These are phyloP conservation scores for Saccostrea cuccullata DNA, from an alignment of 1,140 invertebrate species.

Conservation along the genomic window DNA sequence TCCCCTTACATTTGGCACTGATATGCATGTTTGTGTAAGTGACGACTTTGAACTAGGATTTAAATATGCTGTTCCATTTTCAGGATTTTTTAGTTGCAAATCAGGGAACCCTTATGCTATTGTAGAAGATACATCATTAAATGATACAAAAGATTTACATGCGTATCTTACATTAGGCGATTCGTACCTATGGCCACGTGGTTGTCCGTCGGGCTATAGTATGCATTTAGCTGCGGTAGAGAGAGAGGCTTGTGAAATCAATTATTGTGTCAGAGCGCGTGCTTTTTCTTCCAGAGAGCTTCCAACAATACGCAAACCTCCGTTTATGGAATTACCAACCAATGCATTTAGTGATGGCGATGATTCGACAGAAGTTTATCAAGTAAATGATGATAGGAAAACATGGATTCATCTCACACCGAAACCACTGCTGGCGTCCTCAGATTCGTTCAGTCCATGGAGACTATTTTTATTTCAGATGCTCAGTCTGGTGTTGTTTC, in stretches of 20 bases:
- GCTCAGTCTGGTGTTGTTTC: too few species aligned
- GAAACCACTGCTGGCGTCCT: too few species aligned
- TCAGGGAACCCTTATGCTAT: slow-evolving; percentile 62
- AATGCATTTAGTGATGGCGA: background rate
- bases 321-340: slow-evolving; percentile 58
- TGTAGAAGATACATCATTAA: slow-evolving; percentile 48
- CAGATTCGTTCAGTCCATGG: too few species aligned
- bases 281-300: slow-evolving; percentile 56
- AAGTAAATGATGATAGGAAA: too few species aligned
- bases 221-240: slow-evolving; percentile 66
- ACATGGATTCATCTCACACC: too few species aligned
- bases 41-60: slow-evolving; percentile 63
- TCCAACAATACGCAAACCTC: slow-evolving; percentile 60
- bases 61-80: slow-evolving; percentile 62
- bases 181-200: slow-evolving; percentile 50
- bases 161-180: slow-evolving; percentile 39
- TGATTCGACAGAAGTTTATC: too few species aligned
- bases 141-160: slow-evolving; percentile 79
- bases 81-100: slow-evolving; percentile 67
- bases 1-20: slow-evolving; percentile 46
- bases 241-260: slow-evolving; percentile 73
- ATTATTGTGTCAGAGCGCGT: slow-evolving; percentile 64
- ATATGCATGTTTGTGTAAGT: slow-evolving; percentile 62
- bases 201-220: slow-evolving; percentile 68
- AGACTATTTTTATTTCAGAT: too few species aligned